These are phyloP conservation scores for Drosophila helvetica DNA, from an alignment of 2,888 invertebrate species.

Conservation along the genomic window DNA sequence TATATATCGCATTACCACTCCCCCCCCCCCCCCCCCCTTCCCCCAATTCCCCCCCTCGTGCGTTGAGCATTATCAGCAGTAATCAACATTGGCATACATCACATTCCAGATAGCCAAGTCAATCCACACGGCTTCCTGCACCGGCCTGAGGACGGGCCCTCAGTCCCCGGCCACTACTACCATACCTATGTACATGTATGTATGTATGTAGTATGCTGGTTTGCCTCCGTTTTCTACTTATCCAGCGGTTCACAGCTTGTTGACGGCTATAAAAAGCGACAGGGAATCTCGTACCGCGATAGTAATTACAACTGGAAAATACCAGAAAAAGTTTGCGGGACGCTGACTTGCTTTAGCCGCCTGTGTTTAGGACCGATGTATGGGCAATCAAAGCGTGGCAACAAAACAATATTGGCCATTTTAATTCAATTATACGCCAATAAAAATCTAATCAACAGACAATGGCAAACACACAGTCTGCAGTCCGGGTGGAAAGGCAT, in stretches of 20 bases:
- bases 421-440: conserved; percentile 80
- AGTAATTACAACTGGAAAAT: conserved; percentile 71
- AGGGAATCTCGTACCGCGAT: conserved; percentile 23
- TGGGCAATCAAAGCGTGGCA: conserved; percentile 59
- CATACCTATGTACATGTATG: background rate
- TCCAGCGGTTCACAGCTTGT: conserved; percentile 14
- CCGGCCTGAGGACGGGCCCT: conserved; percentile 29
- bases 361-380: conserved; percentile 40
- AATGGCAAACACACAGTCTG: conserved; percentile 42
- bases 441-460: conserved; percentile 78
- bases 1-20: background rate
- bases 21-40: too few species aligned
- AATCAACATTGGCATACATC: conserved; percentile 30
- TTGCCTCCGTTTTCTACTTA: conserved; percentile 9
- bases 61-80: conserved; percentile 19
- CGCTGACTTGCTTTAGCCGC: conserved; percentile 37
- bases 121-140: conserved; percentile 1
- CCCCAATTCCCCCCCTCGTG: too few species aligned
- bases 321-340: conserved; percentile 58
- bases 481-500: conserved; percentile 1
- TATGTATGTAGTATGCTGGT: background rate
- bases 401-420: conserved; percentile 62
- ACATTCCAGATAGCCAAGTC: conserved; percentile 6
- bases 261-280: conserved; percentile 33
- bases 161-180: conserved; percentile 6